Percentiles rank a stretch among this genome's conserved stretches.
Evolutionary conservation across 1,140 invertebrate genomes (phyloP).

Genomic region (Popillia japonica): DNA sequence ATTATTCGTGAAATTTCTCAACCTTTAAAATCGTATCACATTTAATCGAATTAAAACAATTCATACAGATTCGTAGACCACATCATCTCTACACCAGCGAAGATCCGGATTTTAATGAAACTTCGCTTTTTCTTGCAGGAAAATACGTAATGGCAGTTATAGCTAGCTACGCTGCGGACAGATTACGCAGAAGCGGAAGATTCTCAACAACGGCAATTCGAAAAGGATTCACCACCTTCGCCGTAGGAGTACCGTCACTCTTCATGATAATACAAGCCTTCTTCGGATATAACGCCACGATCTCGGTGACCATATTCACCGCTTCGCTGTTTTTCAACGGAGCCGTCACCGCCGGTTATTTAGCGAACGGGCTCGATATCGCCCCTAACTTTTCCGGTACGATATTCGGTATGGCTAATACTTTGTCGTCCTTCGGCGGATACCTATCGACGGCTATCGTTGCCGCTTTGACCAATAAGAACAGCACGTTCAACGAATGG

Average conservation of each 20-base stretch:
- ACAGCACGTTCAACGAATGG: constrained; percentile 81
- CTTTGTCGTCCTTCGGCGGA: constrained; percentile 86
- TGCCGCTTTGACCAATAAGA: constrained; percentile 78
- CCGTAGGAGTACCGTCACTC: constrained; percentile 68
- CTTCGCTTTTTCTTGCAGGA: constrained; percentile 65
- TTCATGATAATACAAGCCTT: constrained; percentile 77
- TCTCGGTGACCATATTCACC: constrained; percentile 79
- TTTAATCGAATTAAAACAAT: neutral
- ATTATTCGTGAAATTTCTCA: no score
- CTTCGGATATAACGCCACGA: constrained; percentile 71
- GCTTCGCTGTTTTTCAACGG: constrained; percentile 82
- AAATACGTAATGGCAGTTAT: constrained; percentile 81
- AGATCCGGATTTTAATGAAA: constrained; percentile 8
- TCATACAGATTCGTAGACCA: constrained; percentile 24
- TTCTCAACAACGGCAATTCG: constrained; percentile 75
- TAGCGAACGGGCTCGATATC: constrained; percentile 89
- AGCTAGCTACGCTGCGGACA: constrained; percentile 75
- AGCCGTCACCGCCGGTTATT: constrained; percentile 84
- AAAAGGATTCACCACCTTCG: constrained; percentile 74
- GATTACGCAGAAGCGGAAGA: constrained; percentile 68
- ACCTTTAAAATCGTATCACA: no score
- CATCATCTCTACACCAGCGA: neutral
- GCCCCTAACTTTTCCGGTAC: constrained; percentile 90
- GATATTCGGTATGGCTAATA: constrained; percentile 91
- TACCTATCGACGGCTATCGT: constrained; percentile 86